These are phyloP conservation scores for Gallinago undulata DNA, from an alignment of 2,113 vertebrate species.

Conservation along the genomic window DNA sequence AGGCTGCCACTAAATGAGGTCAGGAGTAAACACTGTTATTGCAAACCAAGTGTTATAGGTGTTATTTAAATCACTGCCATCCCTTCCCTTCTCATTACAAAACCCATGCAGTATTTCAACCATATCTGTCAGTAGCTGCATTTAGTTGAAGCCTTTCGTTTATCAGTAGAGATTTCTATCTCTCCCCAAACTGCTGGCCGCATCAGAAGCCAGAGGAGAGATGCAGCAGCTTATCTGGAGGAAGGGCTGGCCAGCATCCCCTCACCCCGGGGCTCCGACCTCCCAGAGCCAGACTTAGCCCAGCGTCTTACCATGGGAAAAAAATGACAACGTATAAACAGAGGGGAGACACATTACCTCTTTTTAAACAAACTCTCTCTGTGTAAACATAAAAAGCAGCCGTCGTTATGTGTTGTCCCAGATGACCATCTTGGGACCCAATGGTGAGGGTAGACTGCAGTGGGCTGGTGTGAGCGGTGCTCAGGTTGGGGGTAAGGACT, in stretches of 20 bases:
- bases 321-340: not conserved
- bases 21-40: not conserved
- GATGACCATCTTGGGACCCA: too few relatives aligned
- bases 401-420: fast-evolving
- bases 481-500: not conserved
- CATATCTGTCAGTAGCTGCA: not conserved
- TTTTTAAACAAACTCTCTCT: not conserved
- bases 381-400: not conserved
- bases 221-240: not conserved
- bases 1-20: not conserved
- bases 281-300: not conserved
- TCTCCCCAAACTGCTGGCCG: fast-evolving
- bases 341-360: not conserved
- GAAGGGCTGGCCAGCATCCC: not conserved
- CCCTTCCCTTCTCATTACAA: not conserved
- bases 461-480: not conserved
- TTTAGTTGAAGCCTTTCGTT: not conserved
- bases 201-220: not conserved
- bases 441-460: not conserved
- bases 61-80: not conserved
- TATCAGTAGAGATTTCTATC: not conserved
- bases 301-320: not conserved
- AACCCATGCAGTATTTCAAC: not conserved
- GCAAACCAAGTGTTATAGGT: not conserved
- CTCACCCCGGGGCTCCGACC: fast-evolving